Percentiles rank a stretch among this genome's conserved stretches.
These are phyloP conservation scores for Choristoneura rosaceana DNA, from an alignment of 2,888 invertebrate species.

Conservation along the genomic window DNA sequence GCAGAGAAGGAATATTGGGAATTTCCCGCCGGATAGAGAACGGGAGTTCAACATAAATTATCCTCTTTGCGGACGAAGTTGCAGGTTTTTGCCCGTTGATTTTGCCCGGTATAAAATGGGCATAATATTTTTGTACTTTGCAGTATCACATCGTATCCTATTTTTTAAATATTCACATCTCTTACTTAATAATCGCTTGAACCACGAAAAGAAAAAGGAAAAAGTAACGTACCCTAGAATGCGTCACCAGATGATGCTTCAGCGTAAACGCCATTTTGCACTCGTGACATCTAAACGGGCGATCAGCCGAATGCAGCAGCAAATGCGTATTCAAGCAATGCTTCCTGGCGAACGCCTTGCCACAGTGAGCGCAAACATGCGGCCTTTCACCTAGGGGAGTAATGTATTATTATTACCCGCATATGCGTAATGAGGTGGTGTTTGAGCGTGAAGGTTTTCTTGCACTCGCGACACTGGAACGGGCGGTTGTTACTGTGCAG, in stretches of 20 bases:
- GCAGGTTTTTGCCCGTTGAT: no score
- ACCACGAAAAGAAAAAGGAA: neutral
- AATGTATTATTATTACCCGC: conserved; percentile 66
- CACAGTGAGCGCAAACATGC: conserved; percentile 91
- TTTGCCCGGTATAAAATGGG: no score
- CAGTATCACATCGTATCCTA: no score
- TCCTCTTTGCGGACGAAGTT: no score
- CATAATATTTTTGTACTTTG: no score
- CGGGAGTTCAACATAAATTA: no score
- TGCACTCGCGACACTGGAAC: conserved; percentile 89
- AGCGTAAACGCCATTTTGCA: conserved; percentile 95
- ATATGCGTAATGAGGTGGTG: conserved; percentile 89
- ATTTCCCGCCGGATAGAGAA: no score
- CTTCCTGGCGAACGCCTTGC: conserved; percentile 93
- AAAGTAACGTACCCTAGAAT: conserved; percentile 86
- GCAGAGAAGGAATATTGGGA: no score
- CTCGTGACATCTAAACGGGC: conserved; percentile 93
- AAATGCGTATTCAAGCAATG: conserved; percentile 94
- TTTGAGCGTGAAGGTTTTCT: conserved; percentile 90
- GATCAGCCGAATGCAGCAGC: conserved; percentile 91
- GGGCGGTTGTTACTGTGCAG: conserved; percentile 89
- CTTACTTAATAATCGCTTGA: no score
- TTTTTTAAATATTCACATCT: no score
- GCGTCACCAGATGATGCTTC: conserved; percentile 93
- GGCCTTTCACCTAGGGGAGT: conserved; percentile 87